Evolutionary conservation across 2,888 invertebrate genomes (phyloP), one percentile per base, ranked within the genome.

Genomic region (Linnaemya vulpina): DNA sequence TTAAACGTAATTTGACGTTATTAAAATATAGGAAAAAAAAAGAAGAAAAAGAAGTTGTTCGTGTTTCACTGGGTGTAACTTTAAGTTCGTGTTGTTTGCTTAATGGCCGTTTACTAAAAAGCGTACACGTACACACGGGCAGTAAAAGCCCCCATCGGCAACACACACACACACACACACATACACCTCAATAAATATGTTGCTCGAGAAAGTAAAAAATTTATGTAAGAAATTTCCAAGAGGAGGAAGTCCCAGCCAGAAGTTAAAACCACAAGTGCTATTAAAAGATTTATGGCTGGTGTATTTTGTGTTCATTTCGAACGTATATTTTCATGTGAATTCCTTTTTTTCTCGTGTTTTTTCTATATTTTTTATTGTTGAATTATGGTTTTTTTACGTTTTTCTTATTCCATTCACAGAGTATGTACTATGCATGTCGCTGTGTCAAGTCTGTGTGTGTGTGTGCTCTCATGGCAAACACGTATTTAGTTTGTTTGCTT

Each of bases 301-400:
- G 17, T 35, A 51, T 80, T 80, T 74, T 58, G 38, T 80, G 49
- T 67, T 80, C 58, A 73, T 74, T 80, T 80, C 67, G 9, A 63
- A 22, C 60, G 38, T 3, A 30, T 58, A n/a, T 25, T 22, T 30
- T 58, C 10, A 30, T n/a, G 2, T 46, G 4, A 5, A 43, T 30
- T 49, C 9, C 13, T 43, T 15, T 40, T 17, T 35, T 46, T 49
- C 38, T 49, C 25, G 4, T 77, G 13, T 11, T 40, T 20, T 62
- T 62, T 15, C 43, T 25, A 15, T 30, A 46, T 65, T 38, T 62
- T 51, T 15, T 75, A 53, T 46, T 15, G 40, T 60, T 60, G 68
- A 81, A 68, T 67, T 81, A 75, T 75, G 67, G 80, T 11, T 30
- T 62, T 81, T 75, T 75, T 68, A 75, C 80, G 80, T 81, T 81